A percentile compares a stretch with the other conserved stretches of the same genome.
These are phyloP conservation scores for Mesoclemmys tuberculata DNA, from an alignment of 2,113 vertebrate species.

Conservation along the genomic window DNA sequence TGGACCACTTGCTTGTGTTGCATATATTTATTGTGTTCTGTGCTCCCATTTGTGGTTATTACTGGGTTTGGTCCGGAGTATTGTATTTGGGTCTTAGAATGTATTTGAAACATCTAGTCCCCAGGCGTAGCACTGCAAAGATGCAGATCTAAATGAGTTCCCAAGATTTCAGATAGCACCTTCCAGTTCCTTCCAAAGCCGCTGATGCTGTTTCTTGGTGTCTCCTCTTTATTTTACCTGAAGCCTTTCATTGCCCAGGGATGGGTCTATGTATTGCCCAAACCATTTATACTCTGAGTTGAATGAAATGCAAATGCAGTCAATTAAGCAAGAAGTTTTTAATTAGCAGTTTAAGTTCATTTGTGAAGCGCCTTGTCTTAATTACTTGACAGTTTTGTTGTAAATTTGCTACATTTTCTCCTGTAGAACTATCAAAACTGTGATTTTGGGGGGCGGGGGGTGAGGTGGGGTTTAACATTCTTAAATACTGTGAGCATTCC, in stretches of 20 bases:
- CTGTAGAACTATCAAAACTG: constrained; percentile 81
- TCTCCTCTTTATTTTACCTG: constrained; percentile 25
- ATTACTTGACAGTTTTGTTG: constrained; percentile 90
- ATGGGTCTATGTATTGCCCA: constrained; percentile 57
- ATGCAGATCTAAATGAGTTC: not conserved
- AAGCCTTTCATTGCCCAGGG: constrained; percentile 34
- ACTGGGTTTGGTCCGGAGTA: not conserved
- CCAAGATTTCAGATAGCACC: not conserved
- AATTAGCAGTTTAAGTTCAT: constrained; percentile 91
- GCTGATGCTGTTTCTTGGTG: not conserved
- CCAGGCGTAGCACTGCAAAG: not conserved
- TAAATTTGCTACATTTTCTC: constrained; percentile 83
- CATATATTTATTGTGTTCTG: not conserved
- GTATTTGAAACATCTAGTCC: not conserved
- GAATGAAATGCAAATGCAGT: constrained; percentile 89
- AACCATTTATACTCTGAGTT: constrained; percentile 73
- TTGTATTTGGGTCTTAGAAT: accelerated
- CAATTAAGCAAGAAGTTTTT: constrained; percentile 89
- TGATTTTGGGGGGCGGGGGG: constrained; percentile 48
- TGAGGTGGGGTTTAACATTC: constrained; percentile 50
- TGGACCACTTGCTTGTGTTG: not conserved
- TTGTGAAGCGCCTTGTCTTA: constrained; percentile 86
- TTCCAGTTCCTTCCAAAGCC: not conserved
- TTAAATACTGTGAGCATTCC: constrained; percentile 37
- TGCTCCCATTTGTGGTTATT: not conserved